These are phyloP conservation scores for Agrilus planipennis DNA, from an alignment of 1,140 invertebrate genomes.

Conservation along the genomic window DNA sequence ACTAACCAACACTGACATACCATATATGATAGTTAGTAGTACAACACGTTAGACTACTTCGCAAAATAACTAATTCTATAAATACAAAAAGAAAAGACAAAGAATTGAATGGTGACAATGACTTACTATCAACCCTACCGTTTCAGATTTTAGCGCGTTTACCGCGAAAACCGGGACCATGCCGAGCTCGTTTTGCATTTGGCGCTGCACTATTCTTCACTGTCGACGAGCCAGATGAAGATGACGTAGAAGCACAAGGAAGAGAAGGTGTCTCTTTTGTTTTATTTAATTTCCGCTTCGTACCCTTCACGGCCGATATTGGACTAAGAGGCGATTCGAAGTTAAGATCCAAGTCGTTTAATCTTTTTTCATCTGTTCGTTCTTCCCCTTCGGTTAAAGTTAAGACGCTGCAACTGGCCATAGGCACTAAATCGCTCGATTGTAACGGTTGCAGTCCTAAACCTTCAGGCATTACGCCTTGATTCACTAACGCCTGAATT, in stretches of 20 bases:
- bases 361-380: not conserved
- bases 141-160: not conserved
- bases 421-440: slow-evolving; percentile 35
- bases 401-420: slow-evolving; percentile 17
- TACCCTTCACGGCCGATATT: not conserved
- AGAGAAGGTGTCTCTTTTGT: not conserved
- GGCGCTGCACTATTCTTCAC: too few relatives aligned
- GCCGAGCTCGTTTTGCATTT: too few relatives aligned
- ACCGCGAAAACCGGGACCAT: too few relatives aligned
- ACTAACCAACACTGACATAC: too few relatives aligned
- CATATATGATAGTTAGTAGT: too few relatives aligned
- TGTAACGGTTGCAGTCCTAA: slow-evolving; percentile 26
- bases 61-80: too few relatives aligned
- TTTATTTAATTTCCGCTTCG: not conserved
- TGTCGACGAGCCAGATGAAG: too few relatives aligned
- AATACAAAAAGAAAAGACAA: too few relatives aligned
- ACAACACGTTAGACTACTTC: too few relatives aligned
- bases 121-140: not conserved
- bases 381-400: not conserved
- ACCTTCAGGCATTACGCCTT: slow-evolving; percentile 45
- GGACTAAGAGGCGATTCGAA: not conserved
- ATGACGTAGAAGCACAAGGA: too few relatives aligned
- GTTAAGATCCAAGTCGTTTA: not conserved
- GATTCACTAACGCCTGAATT: slow-evolving; percentile 46
- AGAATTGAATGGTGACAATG: not conserved